Percentiles rank a stretch among this genome's conserved stretches.
These are phyloP conservation scores for Lithophane socia DNA, from an alignment of 2,888 invertebrate genomes.

Conservation along the genomic window DNA sequence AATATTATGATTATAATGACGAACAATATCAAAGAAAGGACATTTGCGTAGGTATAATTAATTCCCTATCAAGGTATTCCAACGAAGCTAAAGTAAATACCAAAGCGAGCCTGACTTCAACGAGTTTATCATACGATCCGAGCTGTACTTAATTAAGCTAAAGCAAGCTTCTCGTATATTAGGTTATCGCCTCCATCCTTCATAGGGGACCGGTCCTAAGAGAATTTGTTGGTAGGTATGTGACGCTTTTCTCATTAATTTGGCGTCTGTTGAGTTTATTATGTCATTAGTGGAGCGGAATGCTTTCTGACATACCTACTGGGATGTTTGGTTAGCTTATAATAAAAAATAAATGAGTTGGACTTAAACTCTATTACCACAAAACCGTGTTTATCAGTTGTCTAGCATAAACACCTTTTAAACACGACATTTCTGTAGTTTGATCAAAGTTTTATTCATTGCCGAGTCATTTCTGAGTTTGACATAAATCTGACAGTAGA, in stretches of 20 bases:
- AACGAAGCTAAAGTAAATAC: constrained; percentile 3
- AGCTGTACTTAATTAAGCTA: constrained; percentile 41
- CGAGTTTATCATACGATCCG: constrained; percentile 17
- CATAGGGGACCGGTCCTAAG: constrained; percentile 30
- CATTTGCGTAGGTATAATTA: not conserved
- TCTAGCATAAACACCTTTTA: no score
- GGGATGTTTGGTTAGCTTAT: not conserved
- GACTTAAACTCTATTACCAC: not conserved
- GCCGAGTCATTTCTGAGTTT: no score
- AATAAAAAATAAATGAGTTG: not conserved
- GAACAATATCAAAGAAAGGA: no score
- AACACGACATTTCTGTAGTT: no score
- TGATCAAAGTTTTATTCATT: no score
- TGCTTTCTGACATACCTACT: not conserved
- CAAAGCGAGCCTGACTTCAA: constrained; percentile 6
- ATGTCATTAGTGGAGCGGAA: constrained; percentile 4
- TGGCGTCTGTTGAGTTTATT: constrained; percentile 35
- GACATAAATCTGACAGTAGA: no score
- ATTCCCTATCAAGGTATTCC: not conserved
- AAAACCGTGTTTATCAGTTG: no score
- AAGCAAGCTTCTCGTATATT: constrained; percentile 28
- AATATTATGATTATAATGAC: no score
- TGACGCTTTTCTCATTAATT: constrained; percentile 44
- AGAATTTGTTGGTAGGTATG: constrained; percentile 39
- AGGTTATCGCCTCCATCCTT: constrained; percentile 52